Base-by-base conservation (phyloP, 2,797 vertebrate genomes). In the Schizopygopsis pylzovi region DNA sequence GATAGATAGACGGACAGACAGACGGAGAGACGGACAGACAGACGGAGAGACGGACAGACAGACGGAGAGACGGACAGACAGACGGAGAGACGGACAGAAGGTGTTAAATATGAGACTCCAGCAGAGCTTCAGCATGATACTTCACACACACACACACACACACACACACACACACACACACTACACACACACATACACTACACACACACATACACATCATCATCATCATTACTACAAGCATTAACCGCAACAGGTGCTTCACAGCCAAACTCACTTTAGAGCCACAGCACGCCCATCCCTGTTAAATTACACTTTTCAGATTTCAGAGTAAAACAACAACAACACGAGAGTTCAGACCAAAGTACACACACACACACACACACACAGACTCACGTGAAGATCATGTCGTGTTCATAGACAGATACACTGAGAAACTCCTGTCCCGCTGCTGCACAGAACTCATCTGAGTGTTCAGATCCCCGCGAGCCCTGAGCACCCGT, bases 391-490 rank as follows among this genome's bases (percentile, higher is more conserved):
- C 39, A 79, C 39, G n/a, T 79, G 77, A 79, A 79, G 56, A 54
- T 76, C 73, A 76, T 76, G 28, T 54, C 6, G 47, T 54, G 47
- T 54, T 76, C 47, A 28, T 25, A 37, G 70, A 72, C 2, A 3
- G 22, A 45, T 12, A 71, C 72, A 77, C 72, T 61, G 87, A 59
- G 61, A 71, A 88, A 81, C 82, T 68, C 89, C 87, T 88, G 91
- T 87, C 81, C 89, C 87, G 89, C 90, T 90, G 89, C 67, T 91
- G 92, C 90, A 90, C 89, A 89, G 89, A 92, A 86, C 93, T 95
- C 95, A 96, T 97, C 95, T 96, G 96, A 95, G 91, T 81, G 89
- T 91, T 94, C 90, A 93, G 85, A 87, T 85, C 82, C 84, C 61
- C 18, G 22, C 22, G 0, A 59, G 43, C 15, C 41, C 39, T 25